Conservation (phyloP, 2,113 vertebrate genomes). For the Arvicanthis niloticus region DNA sequence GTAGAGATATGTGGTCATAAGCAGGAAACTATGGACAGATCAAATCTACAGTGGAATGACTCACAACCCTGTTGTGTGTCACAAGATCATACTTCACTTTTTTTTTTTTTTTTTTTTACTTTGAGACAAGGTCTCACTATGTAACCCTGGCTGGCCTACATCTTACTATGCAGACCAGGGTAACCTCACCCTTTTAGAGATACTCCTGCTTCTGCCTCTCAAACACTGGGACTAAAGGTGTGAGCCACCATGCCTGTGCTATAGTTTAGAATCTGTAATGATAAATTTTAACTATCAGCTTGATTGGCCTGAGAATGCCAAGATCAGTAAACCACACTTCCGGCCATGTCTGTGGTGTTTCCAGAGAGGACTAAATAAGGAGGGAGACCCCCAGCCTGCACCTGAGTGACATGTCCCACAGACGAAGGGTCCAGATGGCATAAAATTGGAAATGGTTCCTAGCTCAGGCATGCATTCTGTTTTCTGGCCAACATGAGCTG, state of each 20-base stretch:
- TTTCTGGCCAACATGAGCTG: background rate
- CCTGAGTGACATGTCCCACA: background rate
- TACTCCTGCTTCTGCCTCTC: background rate
- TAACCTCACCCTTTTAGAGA: background rate
- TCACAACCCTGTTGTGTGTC: slow-evolving; percentile 86
- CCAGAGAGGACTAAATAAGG: background rate
- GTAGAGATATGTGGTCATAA: slow-evolving; percentile 91
- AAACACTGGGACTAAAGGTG: background rate
- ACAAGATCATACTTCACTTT: slow-evolving; percentile 75
- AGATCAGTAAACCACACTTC: background rate
- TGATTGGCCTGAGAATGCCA: background rate
- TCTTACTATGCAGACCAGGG: background rate
- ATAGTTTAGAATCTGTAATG: background rate
- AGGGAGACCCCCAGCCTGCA: background rate
- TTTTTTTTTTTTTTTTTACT: background rate
- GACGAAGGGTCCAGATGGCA: background rate
- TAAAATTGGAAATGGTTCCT: background rate
- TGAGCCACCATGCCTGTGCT: background rate
- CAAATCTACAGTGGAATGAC: slow-evolving; percentile 89
- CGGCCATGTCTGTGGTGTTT: background rate
- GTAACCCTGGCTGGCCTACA: background rate
- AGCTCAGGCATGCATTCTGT: background rate
- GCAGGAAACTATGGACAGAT: slow-evolving; percentile 88
- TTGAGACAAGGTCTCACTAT: background rate
- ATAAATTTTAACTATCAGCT: background rate